Evolutionary conservation across 2,113 vertebrate species (phyloP).

Genomic region (Corapipo altera): DNA sequence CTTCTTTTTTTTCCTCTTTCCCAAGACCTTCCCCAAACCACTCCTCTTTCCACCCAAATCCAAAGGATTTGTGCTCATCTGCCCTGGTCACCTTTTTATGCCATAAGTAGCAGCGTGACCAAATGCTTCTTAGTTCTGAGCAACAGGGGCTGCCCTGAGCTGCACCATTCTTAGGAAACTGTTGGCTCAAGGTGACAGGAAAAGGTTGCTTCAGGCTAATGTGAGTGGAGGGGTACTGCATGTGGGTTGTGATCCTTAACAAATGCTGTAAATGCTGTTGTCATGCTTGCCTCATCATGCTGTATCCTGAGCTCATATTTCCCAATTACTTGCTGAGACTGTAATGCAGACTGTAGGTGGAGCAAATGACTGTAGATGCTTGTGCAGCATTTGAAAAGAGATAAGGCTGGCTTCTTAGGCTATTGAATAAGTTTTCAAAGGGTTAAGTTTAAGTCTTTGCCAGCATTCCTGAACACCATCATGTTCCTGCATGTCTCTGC

Average conservation of each 20-base stretch:
- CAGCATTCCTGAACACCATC: neutral
- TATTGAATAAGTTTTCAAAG: neutral
- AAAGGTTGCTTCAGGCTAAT: neutral
- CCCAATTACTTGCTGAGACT: neutral
- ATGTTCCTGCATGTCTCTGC: slow-evolving; percentile 1
- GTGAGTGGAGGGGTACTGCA: neutral
- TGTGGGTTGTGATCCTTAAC: neutral
- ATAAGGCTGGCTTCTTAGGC: neutral
- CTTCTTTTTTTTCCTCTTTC: neutral
- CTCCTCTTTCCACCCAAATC: neutral
- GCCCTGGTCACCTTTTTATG: neutral
- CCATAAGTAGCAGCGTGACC: neutral
- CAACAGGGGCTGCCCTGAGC: neutral
- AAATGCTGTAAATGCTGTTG: neutral
- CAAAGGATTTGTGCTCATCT: neutral
- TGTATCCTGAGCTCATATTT: neutral
- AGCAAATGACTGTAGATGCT: neutral
- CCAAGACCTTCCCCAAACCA: neutral
- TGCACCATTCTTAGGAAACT: neutral
- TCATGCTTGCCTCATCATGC: neutral
- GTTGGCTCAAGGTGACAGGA: neutral
- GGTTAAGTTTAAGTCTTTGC: neutral
- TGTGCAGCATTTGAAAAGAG: neutral
- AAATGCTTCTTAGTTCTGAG: neutral
- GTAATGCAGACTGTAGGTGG: neutral